These are phyloP conservation scores for Aptenodytes patagonicus DNA, from an alignment of 2,113 vertebrate species.

Conservation along the genomic window DNA sequence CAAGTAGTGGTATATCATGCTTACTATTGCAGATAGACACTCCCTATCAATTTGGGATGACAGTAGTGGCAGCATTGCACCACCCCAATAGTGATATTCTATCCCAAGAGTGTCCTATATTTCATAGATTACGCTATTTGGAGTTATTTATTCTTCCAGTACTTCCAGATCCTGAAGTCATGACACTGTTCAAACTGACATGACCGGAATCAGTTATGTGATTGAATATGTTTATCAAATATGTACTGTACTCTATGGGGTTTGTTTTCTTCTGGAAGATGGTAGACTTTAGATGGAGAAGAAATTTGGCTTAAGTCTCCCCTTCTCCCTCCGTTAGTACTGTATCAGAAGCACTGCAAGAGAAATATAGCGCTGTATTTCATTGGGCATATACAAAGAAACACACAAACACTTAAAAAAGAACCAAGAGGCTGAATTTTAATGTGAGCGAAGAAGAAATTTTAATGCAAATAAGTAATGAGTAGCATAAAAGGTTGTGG, in stretches of 20 bases:
- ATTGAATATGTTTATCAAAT: background rate
- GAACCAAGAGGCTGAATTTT: background rate
- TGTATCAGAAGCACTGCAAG: background rate
- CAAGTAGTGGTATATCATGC: background rate
- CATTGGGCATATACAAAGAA: background rate
- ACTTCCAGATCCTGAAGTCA: background rate
- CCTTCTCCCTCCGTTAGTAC: fast-evolving
- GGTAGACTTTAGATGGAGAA: background rate
- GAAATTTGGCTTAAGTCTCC: background rate
- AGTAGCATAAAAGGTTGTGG: background rate
- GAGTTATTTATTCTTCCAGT: background rate
- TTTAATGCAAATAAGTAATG: background rate
- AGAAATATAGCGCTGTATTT: background rate
- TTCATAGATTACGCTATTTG: background rate
- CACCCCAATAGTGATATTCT: background rate
- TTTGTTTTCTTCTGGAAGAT: background rate
- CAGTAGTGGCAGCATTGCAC: background rate
- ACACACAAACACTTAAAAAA: background rate
- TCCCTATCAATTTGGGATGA: background rate
- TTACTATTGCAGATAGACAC: background rate
- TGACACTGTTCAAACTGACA: background rate
- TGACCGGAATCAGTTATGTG: background rate
- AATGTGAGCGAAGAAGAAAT: background rate
- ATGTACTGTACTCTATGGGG: background rate
- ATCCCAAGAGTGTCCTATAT: background rate